Conservation (phyloP, 2,888 invertebrate genomes). For the Ormyrus labotus region DNA sequence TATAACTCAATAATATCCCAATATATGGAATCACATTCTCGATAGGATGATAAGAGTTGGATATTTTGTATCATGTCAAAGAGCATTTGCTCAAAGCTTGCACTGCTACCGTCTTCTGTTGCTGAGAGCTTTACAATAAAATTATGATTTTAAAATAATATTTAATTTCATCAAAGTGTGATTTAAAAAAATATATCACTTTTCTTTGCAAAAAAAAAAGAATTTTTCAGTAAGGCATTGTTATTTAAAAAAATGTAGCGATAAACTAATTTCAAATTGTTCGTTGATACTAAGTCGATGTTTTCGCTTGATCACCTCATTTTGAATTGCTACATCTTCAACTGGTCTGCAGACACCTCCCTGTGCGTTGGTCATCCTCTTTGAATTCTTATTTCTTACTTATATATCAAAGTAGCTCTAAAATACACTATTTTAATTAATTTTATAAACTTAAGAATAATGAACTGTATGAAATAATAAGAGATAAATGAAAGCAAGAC, state of each 20-base stretch:
- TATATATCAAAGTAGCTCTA: neutral
- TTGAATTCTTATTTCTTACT: slow-evolving; percentile 6
- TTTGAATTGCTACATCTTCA: neutral
- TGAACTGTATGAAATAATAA: neutral
- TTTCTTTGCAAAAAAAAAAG: neutral
- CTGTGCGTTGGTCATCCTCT: neutral
- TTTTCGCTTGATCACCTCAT: slow-evolving; percentile 21
- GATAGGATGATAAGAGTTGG: neutral
- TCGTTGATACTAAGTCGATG: no score
- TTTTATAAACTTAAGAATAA: no score
- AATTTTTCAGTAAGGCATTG: neutral
- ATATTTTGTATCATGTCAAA: neutral
- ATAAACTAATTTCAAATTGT: no score
- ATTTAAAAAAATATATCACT: no score
- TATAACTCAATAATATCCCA: slow-evolving; percentile 39
- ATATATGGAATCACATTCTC: neutral
- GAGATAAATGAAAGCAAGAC: no score
- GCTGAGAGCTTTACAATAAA: no score
- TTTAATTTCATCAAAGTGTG: no score
- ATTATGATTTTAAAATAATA: no score
- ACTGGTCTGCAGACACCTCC: neutral
- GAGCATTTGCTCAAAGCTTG: slow-evolving; percentile 10
- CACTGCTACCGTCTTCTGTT: neutral
- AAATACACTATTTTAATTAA: no score
- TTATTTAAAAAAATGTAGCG: no score